These are phyloP conservation scores for Crotalus tigris DNA, from an alignment of 2,113 vertebrate genomes.

Conservation along the genomic window DNA sequence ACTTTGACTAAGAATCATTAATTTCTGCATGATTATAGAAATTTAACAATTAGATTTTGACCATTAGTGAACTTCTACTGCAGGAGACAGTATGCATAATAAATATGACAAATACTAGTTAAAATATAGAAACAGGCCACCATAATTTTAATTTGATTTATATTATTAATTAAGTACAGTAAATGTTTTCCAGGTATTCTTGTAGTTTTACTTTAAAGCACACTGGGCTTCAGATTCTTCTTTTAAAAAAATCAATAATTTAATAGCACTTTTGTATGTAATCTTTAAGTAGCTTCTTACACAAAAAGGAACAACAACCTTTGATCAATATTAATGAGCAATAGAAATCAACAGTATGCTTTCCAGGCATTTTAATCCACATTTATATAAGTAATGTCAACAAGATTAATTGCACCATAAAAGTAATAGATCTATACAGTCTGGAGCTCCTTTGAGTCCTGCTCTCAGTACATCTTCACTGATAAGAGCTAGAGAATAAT, in stretches of 20 bases:
- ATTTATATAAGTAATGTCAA: constrained; percentile 70
- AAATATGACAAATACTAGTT: neutral
- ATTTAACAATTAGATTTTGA: neutral
- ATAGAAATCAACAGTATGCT: constrained; percentile 59
- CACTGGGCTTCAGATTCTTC: constrained; percentile 31
- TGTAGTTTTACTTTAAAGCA: constrained; percentile 48
- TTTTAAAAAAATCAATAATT: constrained; percentile 55
- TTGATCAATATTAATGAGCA: constrained; percentile 76
- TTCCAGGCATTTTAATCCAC: constrained; percentile 70
- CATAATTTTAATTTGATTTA: constrained; percentile 24
- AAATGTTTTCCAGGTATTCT: neutral
- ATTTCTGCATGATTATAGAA: neutral
- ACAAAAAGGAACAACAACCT: constrained; percentile 55
- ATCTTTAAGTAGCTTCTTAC: constrained; percentile 70
- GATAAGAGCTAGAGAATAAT: constrained; percentile 35
- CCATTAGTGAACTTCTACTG: neutral
- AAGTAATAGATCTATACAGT: constrained; percentile 65
- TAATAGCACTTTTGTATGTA: constrained; percentile 61
- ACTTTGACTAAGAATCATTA: neutral
- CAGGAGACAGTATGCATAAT: neutral
- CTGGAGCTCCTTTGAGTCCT: constrained; percentile 54
- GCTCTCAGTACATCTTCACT: constrained; percentile 26
- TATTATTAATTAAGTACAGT: constrained; percentile 9
- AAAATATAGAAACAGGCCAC: neutral
- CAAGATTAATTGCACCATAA: constrained; percentile 72